These are phyloP conservation scores for Daboia siamensis DNA, from an alignment of 2,113 vertebrate genomes.

Conservation along the genomic window DNA sequence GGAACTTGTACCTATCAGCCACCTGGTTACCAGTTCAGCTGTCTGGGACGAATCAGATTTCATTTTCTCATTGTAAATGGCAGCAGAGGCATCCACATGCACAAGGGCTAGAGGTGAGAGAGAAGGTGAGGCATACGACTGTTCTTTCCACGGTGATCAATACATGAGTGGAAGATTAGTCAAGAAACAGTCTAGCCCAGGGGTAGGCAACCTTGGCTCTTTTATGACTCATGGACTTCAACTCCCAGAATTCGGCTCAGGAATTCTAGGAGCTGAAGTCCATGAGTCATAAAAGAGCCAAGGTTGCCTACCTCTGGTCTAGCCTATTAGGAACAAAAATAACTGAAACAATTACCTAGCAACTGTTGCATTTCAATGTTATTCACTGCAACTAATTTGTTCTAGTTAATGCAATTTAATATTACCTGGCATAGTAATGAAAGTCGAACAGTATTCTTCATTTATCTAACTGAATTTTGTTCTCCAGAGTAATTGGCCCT, in stretches of 20 bases:
- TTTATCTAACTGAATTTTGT: constrained; percentile 41
- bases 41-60: background rate
- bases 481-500: constrained; percentile 86
- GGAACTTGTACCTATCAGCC: background rate
- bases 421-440: background rate
- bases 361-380: background rate
- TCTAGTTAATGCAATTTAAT: background rate
- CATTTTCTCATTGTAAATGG: background rate
- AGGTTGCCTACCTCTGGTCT: too few species aligned
- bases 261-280: too few species aligned
- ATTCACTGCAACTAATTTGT: background rate
- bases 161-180: background rate
- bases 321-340: background rate
- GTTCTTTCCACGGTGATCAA: background rate
- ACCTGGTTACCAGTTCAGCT: background rate
- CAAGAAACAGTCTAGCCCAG: background rate
- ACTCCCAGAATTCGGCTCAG: too few species aligned
- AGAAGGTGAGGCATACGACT: background rate
- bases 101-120: background rate
- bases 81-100: background rate
- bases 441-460: background rate
- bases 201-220: too few species aligned
- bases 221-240: too few species aligned
- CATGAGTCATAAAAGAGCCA: too few species aligned
- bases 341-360: background rate